Conservation (phyloP, 2,797 vertebrate genomes). For the Clamator glandarius region DNA sequence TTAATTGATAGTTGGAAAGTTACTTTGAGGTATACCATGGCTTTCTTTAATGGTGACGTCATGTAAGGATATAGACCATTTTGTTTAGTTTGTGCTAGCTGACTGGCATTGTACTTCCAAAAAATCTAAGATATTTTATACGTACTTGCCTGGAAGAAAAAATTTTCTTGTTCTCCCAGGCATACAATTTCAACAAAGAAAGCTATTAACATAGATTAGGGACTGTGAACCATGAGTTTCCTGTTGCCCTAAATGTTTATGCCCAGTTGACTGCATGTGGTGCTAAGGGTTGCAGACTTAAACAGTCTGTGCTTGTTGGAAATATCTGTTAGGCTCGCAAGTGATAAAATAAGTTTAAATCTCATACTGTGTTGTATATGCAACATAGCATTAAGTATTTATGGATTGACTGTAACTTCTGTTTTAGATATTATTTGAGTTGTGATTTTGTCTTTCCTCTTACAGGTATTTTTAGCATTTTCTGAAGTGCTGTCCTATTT, state of each 20-base stretch:
- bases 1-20: neutral
- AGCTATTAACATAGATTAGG: neutral
- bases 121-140: neutral
- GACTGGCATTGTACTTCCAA: neutral
- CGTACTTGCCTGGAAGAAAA: neutral
- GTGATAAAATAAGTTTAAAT: neutral
- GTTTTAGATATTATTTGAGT: neutral
- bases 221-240: neutral
- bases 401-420: neutral
- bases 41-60: neutral
- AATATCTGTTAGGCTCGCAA: neutral
- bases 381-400: neutral
- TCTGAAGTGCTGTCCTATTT: conserved; percentile 36
- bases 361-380: neutral
- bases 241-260: neutral
- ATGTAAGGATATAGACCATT: neutral
- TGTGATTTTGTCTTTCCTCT: neutral
- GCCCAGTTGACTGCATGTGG: neutral
- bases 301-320: neutral
- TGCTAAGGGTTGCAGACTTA: neutral
- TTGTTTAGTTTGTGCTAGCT: neutral
- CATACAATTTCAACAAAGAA: neutral
- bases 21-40: neutral
- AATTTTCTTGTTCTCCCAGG: neutral
- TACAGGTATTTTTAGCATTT: neutral